Evolutionary conservation across 2,888 invertebrate species (phyloP), one percentile per base, ranked within the genome.

Genomic region (Ypsolopha scabrella): DNA sequence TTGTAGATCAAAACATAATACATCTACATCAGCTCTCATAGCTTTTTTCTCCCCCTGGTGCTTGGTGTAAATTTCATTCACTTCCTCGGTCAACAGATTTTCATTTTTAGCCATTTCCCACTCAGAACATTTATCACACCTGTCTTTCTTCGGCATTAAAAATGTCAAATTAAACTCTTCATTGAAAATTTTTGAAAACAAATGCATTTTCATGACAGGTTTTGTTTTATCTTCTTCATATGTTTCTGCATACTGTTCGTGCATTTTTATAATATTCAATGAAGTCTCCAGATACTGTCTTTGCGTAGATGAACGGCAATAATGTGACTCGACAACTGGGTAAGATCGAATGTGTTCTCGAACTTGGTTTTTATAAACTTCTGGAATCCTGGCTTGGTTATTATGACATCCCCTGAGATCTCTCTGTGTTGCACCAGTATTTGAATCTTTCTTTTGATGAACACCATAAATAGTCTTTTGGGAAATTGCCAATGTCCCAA

Each of bases 271-370:
- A 41, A 55, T 44, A 48, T 43, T 55, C 11, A 55, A 46, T 13
- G 24, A 36, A 34, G 55, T 41, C 13, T 55, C 55, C 50, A 55
- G 46, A 49, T 55, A 55, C 41, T 44, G 33, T 35, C 50, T 55
- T 38, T 52, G 46, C 10, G 51, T 50, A 45, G 39, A 13, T 34
- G 48, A 52, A 14, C 55, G 43, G 39, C 55, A 55, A 48, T 55
- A 55, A 45, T 55, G 55, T 36, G 55, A 55, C 51, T 55, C 52
- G 13, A 55, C 46, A 10, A 46, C 43, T 37, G 55, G 52, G 37
- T 55, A 55, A 24, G 54, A 55, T 10, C 46, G 37, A 35, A 55
- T 55, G 38, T 55, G 55, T 24, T 55, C 39, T 33, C 48, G 51
- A 34, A 51, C 54, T 38, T 34, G 33, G 10, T 50, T 43, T 41